Evolutionary conservation across 2,113 vertebrate genomes (phyloP).

Genomic region (Lamprotornis superbus): DNA sequence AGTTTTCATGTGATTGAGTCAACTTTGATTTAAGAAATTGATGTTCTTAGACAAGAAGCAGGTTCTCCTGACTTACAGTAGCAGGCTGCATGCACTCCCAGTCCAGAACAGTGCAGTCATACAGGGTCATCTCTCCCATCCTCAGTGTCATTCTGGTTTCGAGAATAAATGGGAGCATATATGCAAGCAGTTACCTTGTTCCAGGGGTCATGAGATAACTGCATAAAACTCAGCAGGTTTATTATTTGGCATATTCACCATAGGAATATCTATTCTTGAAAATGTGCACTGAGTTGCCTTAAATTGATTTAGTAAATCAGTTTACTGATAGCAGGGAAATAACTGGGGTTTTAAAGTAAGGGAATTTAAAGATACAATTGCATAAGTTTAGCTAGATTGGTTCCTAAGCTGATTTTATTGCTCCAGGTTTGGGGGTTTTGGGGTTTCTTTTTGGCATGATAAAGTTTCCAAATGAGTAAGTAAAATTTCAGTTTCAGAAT

Average conservation of each 20-base stretch:
- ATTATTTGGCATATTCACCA: background rate
- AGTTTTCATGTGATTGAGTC: background rate
- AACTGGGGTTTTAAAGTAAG: background rate
- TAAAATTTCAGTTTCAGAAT: background rate
- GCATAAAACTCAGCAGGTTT: background rate
- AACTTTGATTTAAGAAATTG: background rate
- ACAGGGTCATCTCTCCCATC: background rate
- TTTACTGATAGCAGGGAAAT: background rate
- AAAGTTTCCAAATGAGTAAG: background rate
- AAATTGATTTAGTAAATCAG: background rate
- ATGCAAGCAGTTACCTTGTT: background rate
- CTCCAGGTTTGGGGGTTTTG: background rate
- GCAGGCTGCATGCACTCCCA: background rate
- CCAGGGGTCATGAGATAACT: background rate
- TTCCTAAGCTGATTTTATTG: conserved; percentile 1
- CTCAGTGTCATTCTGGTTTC: background rate
- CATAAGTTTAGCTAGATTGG: background rate
- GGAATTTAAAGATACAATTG: background rate
- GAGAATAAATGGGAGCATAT: background rate
- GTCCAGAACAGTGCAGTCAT: background rate
- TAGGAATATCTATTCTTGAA: background rate
- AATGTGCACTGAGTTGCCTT: background rate
- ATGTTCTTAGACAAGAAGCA: background rate
- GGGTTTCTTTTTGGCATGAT: background rate
- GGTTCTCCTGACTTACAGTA: background rate